Evolutionary conservation across 2,797 vertebrate species (phyloP).

Genomic region (Gymnopithys bicolor): DNA sequence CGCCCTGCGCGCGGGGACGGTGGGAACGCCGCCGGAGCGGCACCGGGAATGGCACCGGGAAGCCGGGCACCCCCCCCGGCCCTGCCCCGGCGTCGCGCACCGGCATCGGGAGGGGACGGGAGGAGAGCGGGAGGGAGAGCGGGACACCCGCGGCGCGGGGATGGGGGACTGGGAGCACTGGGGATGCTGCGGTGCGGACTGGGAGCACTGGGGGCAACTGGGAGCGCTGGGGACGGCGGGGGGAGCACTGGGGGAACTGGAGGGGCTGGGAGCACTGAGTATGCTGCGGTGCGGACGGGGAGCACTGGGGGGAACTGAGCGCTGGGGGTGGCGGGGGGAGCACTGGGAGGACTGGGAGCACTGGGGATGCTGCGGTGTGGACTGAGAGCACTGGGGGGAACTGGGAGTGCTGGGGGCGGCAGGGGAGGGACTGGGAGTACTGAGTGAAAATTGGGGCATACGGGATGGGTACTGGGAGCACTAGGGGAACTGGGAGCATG

Average conservation of each 20-base stretch:
- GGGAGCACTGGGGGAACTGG: not conserved
- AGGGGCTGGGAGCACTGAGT: not conserved
- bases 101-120: not conserved
- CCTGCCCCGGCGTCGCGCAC: not conserved
- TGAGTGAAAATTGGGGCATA: too few species aligned
- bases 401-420: too few species aligned
- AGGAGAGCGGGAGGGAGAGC: not conserved
- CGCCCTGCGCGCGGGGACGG: conserved; percentile 88
- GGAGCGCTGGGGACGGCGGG: too few species aligned
- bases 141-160: too few species aligned
- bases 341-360: too few species aligned
- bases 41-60: not conserved
- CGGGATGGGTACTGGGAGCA: not conserved
- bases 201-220: too few species aligned
- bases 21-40: conserved; percentile 48
- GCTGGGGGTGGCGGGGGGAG: too few species aligned
- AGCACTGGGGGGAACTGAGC: not conserved
- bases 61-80: too few species aligned
- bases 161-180: too few species aligned
- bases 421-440: not conserved
- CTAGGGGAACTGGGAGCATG: not conserved
- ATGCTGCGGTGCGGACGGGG: not conserved
- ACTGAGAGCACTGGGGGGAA: too few species aligned
- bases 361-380: too few species aligned
- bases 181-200: too few species aligned